Evolutionary conservation across 2,888 invertebrate genomes (phyloP).

Genomic region (Temnothorax ravouxi): DNA sequence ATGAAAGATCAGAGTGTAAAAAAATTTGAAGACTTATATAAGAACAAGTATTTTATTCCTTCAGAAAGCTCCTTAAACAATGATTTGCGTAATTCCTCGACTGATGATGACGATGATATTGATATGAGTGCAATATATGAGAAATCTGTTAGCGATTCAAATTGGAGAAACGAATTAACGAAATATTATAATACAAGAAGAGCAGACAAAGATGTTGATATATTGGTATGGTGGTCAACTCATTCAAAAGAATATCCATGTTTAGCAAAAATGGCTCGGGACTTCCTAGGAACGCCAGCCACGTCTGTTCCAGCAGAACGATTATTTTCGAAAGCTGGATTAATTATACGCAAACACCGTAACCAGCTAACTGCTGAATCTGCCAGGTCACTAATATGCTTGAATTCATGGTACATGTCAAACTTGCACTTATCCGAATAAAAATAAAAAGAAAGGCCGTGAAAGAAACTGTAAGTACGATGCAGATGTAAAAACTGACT

Average conservation of each 20-base stretch:
- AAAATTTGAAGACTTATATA: constrained; percentile 36
- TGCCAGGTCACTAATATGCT: too few species aligned
- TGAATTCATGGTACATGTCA: too few species aligned
- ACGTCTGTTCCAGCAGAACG: too few species aligned
- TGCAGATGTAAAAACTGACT: neutral
- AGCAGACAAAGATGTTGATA: neutral
- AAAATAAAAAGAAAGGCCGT: constrained; percentile 54
- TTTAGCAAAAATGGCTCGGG: too few species aligned
- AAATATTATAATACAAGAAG: neutral
- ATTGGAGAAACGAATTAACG: neutral
- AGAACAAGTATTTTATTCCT: constrained; percentile 11
- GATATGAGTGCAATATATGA: neutral
- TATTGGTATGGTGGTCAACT: neutral
- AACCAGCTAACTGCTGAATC: too few species aligned
- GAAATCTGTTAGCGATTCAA: neutral
- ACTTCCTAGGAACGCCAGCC: too few species aligned
- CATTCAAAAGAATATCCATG: too few species aligned
- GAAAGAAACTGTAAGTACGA: constrained; percentile 62
- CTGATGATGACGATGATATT: neutral
- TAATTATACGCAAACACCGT: too few species aligned
- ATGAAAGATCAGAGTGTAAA: constrained; percentile 10
- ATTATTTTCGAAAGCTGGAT: too few species aligned
- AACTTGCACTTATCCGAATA: constrained; percentile 43
- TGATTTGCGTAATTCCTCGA: neutral
- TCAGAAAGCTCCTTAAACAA: neutral